Base-by-base conservation (phyloP, 1,140 invertebrate genomes). In the Tetramorium simillimum region DNA sequence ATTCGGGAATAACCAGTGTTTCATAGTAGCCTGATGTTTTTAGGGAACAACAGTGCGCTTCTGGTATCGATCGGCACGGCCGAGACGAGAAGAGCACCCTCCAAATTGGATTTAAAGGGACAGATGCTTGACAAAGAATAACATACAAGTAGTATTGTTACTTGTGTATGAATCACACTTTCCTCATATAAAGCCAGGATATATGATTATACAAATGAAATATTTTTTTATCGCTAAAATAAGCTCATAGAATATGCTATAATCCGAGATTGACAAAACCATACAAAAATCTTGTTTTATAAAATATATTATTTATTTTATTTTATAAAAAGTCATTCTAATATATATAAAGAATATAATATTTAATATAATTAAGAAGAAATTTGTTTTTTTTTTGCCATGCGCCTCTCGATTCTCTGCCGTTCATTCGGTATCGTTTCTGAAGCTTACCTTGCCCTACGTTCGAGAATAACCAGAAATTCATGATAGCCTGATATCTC, bases 401-500 rank as follows among this genome's bases (percentile, higher is more conserved):
- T 56, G n/a, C 43, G 62, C n/a, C 12, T 75, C 28, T 51, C 9
- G 21, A 62, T 7, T 77, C 9, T 43, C 14, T 33, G 28, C 7
- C 7, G 0, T 18, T 56, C 5, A 3, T 40, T 53, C 5, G n/a
- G 2, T 75, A 5, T 43, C 56, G 18, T 56, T 85, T 18, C n/a
- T 76, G 18, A 2, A 62, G 4, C 6, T 14, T 24, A n/a, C 12
- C 10, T n/a, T 75, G 18, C 14, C 2, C 49, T 56, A 49, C 37
- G 4, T 37, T n/a, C 33, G 49, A 46, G 65, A 82, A 18, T 33
- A 65, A 65, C 49, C 21, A 7, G 14, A 75, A 28, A 40, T 28
- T 88, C 62, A 88, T 94, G 87, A n/a, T 85, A 86, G 65, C 93
- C 93, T 93, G 91, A 46, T 93, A 88, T 37, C 72, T 75, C 21